Conservation (phyloP, 2,888 invertebrate genomes). For the Tetragnatha montana region DNA sequence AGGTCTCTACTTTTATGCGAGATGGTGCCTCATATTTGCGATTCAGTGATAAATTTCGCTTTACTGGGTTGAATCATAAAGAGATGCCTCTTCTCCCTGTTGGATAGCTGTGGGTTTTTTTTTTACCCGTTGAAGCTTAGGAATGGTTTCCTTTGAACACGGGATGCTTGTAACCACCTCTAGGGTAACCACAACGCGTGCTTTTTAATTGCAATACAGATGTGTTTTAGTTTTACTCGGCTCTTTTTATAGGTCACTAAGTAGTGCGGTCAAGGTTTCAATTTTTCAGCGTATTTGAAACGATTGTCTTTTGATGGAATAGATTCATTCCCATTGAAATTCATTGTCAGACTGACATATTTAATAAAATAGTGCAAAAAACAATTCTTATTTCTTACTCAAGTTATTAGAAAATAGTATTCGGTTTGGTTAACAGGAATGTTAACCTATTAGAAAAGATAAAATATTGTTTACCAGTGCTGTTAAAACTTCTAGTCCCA, state of each 20-base stretch:
- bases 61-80: conserved; percentile 30
- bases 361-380: too few relatives aligned
- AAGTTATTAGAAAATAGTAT: too few relatives aligned
- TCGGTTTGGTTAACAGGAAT: too few relatives aligned
- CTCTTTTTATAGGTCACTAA: not conserved
- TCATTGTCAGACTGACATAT: too few relatives aligned
- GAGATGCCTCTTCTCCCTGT: not conserved
- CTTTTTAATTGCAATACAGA: not conserved
- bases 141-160: conserved; percentile 8
- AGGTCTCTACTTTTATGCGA: not conserved
- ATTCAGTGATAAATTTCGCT: conserved; percentile 24
- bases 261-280: too few relatives aligned
- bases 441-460: too few relatives aligned
- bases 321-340: too few relatives aligned
- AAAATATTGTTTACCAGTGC: too few relatives aligned
- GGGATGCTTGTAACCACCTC: not conserved
- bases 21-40: not conserved
- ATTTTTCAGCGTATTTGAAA: too few relatives aligned
- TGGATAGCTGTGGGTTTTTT: not conserved
- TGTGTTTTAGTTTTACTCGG: not conserved
- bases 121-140: not conserved
- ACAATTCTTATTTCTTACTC: too few relatives aligned
- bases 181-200: not conserved
- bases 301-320: too few relatives aligned
- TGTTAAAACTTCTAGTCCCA: too few relatives aligned